Evolutionary conservation across 2,888 invertebrate genomes (phyloP), one percentile per base, ranked within the genome.

Genomic region (Tetragonula carbonaria): DNA sequence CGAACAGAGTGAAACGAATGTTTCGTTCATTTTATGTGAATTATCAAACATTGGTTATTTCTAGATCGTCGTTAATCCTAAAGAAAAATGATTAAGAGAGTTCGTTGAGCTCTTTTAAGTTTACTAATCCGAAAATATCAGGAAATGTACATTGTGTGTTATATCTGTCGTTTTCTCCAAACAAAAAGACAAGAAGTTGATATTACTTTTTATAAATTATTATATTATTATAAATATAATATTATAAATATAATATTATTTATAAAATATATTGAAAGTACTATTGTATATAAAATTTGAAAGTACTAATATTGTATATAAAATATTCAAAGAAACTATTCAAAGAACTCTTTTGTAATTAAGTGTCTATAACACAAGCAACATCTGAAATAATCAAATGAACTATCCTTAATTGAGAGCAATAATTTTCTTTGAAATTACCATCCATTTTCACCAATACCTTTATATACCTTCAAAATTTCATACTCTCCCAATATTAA

Each of bases 11-110:
- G 16, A 38, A 18, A 14, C 18, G 18, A 14, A 65, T 57, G 55
- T 45, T 18, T 28, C 16, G 13, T 33, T 14, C 33, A 74, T 65
- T 33, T 53, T 55, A 18, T 23, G 6, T 53, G 45, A 66, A 45
- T 75, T 53, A 75, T 45, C 55, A 55, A 28, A 21, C 66, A 45
- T 18, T 45, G 33, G 55, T 23, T 66, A 75, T 75, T 66, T 67
- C 45, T 6, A 45, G 18, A 51, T 51, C 18, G 4, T 5, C 51
- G 18, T 68, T 68, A 68, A 68, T 51, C 23, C 23, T 18, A 51
- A 45, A 45, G 51, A 28, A 51, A 51, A 4, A 18, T 11, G 11
- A 18, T 4, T 18, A 18, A 38, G 28, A n/a, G 50, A 3, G 2
- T 13, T 50, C 23, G 18, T 51, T 1, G 23, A 23, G 18, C 0